phyloP scores from a whole-genome alignment of 2,113 vertebrate species.

The Brachyhypopomus gauderio region DNA sequence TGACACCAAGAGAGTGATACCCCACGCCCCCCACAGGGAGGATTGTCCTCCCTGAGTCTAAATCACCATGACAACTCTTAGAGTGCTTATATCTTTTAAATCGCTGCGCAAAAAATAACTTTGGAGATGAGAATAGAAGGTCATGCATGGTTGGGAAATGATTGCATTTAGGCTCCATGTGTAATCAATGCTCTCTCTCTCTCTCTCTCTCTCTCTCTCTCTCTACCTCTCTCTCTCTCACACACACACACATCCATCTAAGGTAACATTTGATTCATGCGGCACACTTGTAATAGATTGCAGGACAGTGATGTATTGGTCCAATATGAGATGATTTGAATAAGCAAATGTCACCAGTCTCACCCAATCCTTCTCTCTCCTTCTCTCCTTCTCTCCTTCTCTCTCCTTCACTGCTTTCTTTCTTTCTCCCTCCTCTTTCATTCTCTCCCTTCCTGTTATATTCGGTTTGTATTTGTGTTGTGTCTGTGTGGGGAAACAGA shows the following conservation, averaged over 20 bases:
- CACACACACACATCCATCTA: constrained; percentile 20
- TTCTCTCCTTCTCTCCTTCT: not conserved
- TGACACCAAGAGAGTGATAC: not conserved
- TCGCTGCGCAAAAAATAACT: constrained; percentile 38
- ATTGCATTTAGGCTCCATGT: constrained; percentile 14
- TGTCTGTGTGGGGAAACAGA: not conserved
- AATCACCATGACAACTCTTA: constrained; percentile 55
- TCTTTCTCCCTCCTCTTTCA: not conserved
- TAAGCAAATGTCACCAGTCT: constrained; percentile 40
- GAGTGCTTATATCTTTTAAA: constrained; percentile 47
- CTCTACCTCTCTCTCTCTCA: not conserved
- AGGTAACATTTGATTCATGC: not conserved
- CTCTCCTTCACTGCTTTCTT: not conserved
- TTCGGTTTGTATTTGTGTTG: not conserved
- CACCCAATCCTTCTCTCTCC: not conserved
- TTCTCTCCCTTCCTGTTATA: not conserved
- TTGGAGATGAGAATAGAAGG: constrained; percentile 31
- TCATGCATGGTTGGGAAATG: constrained; percentile 36
- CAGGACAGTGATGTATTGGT: constrained; percentile 33
- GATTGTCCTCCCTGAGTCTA: constrained; percentile 29
- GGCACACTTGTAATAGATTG: constrained; percentile 20
- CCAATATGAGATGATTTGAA: constrained; percentile 27
- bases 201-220: not conserved
- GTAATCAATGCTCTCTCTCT: constrained; percentile 24
- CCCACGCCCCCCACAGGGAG: constrained; percentile 3